Conservation (phyloP, 2,888 invertebrate genomes). For the Parnassius apollo region DNA sequence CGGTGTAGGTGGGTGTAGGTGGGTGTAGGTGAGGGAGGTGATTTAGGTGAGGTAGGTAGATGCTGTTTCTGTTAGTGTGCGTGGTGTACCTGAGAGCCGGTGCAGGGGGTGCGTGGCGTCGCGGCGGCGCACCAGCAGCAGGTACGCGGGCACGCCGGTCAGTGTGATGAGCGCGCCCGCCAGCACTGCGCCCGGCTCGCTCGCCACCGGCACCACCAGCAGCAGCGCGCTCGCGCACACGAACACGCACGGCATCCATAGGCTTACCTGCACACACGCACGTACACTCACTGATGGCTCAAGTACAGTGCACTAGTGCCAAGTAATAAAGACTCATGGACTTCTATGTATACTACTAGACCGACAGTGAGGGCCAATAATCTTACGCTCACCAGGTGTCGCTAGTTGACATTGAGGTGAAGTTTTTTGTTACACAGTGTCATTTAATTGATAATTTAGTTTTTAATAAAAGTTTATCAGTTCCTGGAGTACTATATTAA, state of each 20-base stretch:
- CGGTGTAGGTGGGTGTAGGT: no score
- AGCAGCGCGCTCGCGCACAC: conserved; percentile 89
- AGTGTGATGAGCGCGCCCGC: conserved; percentile 89
- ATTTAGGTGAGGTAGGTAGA: no score
- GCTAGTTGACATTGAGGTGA: no score
- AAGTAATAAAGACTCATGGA: no score
- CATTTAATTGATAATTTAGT: no score
- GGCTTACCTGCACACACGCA: conserved; percentile 78
- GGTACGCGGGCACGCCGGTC: conserved; percentile 90
- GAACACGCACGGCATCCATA: conserved; percentile 89
- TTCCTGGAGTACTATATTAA: no score
- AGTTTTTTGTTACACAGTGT: no score
- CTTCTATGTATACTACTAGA: no score
- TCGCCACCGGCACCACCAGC: conserved; percentile 88
- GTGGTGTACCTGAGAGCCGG: conserved; percentile 81
- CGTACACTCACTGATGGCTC: neutral
- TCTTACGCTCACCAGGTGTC: no score
- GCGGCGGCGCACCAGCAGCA: conserved; percentile 86
- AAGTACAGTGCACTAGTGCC: no score
- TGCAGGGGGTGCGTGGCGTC: conserved; percentile 62
- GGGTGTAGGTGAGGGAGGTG: neutral
- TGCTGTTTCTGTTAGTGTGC: neutral
- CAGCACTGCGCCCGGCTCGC: conserved; percentile 89
- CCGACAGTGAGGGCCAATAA: no score
- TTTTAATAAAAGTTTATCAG: no score